These are phyloP conservation scores for Chiroxiphia lanceolata DNA, from an alignment of 2,797 vertebrate genomes.

Conservation along the genomic window DNA sequence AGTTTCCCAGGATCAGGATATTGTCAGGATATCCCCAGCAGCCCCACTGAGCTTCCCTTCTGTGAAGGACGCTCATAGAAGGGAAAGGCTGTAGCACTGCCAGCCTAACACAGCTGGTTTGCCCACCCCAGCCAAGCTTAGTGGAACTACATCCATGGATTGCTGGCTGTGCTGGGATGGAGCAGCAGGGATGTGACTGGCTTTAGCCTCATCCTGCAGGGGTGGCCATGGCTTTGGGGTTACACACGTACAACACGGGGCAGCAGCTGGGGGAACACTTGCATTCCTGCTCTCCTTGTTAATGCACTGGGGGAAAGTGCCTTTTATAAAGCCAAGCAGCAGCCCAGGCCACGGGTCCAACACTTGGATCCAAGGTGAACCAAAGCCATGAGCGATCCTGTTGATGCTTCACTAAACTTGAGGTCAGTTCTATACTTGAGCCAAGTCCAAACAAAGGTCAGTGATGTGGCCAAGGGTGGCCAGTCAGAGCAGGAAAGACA, in stretches of 20 bases:
- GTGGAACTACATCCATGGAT: accelerated
- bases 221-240: neutral
- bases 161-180: accelerated
- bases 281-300: neutral
- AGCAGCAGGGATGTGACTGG: neutral
- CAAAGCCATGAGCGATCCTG: accelerated
- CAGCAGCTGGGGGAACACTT: neutral
- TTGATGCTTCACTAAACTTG: neutral
- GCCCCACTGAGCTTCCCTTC: neutral
- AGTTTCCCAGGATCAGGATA: neutral
- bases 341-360: accelerated
- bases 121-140: accelerated
- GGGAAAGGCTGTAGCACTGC: neutral
- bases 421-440: neutral
- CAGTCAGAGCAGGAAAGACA: neutral
- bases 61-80: accelerated
- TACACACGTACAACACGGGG: accelerated
- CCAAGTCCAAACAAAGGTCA: neutral
- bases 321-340: neutral
- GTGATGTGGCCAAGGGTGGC: neutral
- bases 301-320: neutral
- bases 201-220: neutral
- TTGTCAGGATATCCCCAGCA: no score
- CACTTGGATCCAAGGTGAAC: accelerated
- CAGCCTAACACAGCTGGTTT: neutral